Evolutionary conservation across 2,888 invertebrate species (phyloP), one percentile per base, ranked within the genome.

Genomic region (Erebia ligea): DNA sequence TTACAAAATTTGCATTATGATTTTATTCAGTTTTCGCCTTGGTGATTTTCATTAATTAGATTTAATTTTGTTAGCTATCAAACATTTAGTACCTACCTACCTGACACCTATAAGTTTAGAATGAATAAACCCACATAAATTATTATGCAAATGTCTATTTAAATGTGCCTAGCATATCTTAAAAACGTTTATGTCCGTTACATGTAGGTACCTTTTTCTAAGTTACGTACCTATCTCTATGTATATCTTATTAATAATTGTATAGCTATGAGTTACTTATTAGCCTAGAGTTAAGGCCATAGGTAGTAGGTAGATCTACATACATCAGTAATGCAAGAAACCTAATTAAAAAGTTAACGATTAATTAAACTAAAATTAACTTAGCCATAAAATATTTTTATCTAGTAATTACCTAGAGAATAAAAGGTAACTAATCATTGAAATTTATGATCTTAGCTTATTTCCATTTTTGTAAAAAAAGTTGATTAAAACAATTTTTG

Each of bases 1-100:
- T 34, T 63, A 69, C 15, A 48, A 10, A 58, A 21, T 69, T 63
- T 56, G 45, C 65, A 56, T 42, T 42, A 21, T 61, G 11, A 61
- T 61, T 45, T 42, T 61, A 62, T 62, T 21, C 21, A 1, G 21
- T 48, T 62, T 61, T 13, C 21, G 58, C 34, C 58, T 58, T 58
- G 58, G n/a, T 58, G 19, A 13, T 61, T 61, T 40, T 61, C 6
- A 45, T 61, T 45, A 61, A 61, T 21, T 61, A 42, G 61, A 59
- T 42, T 45, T 61, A 61, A 19, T 45, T 15, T 59, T 59, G 9
- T 17, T 42, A 2, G 17, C 17, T 59, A 42, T 42, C 42, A 42
- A 9, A 34, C n/a, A 34, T 8, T 15, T 25, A 21, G 8, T 25
- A 25, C 25, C 42, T 45, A 45, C 42, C 11, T 10, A 11, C 11